Base-by-base conservation (phyloP, 2,888 invertebrate genomes). In the Pediacus dermestoides region DNA sequence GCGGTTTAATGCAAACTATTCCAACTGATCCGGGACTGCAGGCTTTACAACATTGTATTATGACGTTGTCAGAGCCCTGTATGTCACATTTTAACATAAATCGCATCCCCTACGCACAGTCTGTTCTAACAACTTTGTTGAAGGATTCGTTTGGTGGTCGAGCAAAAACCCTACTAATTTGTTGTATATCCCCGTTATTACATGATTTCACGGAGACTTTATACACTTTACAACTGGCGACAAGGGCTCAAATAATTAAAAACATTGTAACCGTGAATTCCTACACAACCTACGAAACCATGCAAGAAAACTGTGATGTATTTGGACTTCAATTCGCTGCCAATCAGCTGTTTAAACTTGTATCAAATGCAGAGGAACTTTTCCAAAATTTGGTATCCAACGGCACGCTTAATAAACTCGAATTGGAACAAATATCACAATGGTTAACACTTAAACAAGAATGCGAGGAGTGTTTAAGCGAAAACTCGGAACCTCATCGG, bases 391-490 rank as follows among this genome's bases (percentile, higher is more conserved):
- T 89, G 26, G 74, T 87, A 31, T 75, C 78, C 9, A 82, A 79
- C 23, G 82, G 82, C 56, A 74, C 78, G n/a, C 63, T 89, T 37
- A 77, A 81, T 7, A 82, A 83, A 35, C 70, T 77, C 42, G 86
- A 88, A 61, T 77, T 82, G 48, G 85, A 84, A 57, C 86, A 86
- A 68, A 81, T 83, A 28, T 78, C 85, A 59, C 84, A 87, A 52
- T 90, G 90, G 90, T 70, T 90, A 10, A 87, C 85, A 56, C 70
- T 88, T 44, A 89, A 89, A 60, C 88, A 88, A 52, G 90, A 90
- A 67, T 89, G 88, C 67, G 88, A 89, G 65, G 88, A 89, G 60
- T 88, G 88, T 61, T 74, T 85, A 30, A 78, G 77, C 31, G 73
- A 73, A 37, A 66, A 67, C 7, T 74, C 74, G n/a, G 74, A 73